Base-by-base conservation (phyloP, 2,888 invertebrate species). In the Syritta pipiens region DNA sequence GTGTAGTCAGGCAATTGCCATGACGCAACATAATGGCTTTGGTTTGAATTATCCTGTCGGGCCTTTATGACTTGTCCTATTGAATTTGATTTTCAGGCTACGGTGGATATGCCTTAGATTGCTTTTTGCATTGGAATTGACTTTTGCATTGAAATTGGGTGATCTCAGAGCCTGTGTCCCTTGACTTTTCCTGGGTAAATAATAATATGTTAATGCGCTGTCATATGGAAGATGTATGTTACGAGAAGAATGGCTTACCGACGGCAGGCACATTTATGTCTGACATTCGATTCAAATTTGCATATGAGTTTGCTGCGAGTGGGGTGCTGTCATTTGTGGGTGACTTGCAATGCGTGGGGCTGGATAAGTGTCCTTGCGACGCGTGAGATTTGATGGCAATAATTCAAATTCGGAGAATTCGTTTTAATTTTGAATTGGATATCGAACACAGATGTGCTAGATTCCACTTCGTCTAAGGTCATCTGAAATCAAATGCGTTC, bases 151-250 rank as follows among this genome's bases (percentile, higher is more conserved):
- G n/a, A n/a, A n/a, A n/a, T n/a, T n/a, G 14, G 59, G 30, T 59
- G 60, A 48, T 60, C 46, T 60, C 46, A 60, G 59, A 19, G 4
- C 10, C 14, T n/a, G n/a, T n/a, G 22, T 59, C 28, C 28, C 49
- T 49, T 40, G 12, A 51, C 51, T 44, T 63, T 40, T 30, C 42
- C n/a, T 22, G 49, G 14, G 7, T 42, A 51, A 24, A 63, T 63
- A 40, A 62, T 49, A 51, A 51, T 63, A 63, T 63, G 40, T 42
- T 63, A 63, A 63, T 63, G 49, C 40, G 3, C 26, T 63, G 62
- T 49, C 62, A 63, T 28, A 35, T 40, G 20, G 35, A 14, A 26
- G 30, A 30, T n/a, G 44, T 12, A 24, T 46, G 14, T 17, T 35
- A 14, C 35, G 37, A 22, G 12, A 40, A 62, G 24, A 60, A 60